phyloP scores from a whole-genome alignment of 2,797 vertebrate genomes.

The Paguma larvata region DNA sequence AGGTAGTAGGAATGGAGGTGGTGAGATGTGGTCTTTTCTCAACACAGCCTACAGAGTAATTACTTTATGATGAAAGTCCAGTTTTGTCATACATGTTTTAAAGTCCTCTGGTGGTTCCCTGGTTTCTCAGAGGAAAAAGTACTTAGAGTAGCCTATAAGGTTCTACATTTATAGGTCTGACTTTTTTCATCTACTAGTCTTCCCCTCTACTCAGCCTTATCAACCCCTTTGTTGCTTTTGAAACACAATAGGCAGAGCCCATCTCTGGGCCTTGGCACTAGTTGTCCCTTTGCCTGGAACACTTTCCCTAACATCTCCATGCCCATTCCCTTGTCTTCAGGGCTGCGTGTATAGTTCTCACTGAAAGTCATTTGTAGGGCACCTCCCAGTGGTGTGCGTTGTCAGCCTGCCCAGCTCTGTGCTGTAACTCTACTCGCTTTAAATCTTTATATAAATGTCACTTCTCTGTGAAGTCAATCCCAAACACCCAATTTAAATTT shows the following conservation, averaged over 20 bases:
- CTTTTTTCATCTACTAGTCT: not conserved
- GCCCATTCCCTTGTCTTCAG: not conserved
- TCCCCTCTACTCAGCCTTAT: not conserved
- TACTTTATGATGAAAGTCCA: not conserved
- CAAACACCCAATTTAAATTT: not conserved
- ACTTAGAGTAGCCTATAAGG: not conserved
- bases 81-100: not conserved
- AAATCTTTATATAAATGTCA: not conserved
- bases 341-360: not conserved
- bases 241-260: not conserved
- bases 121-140: not conserved
- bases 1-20: no score
- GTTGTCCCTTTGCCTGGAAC: not conserved
- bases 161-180: not conserved
- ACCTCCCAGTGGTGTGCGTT: not conserved
- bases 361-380: not conserved
- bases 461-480: not conserved
- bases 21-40: not conserved
- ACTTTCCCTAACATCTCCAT: not conserved
- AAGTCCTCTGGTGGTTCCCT: not conserved
- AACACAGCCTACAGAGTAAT: not conserved
- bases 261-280: not conserved
- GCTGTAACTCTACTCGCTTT: not conserved
- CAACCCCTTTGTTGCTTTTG: not conserved
- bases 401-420: not conserved